Percentiles rank a stretch among this genome's conserved stretches.
Conservation (phyloP, 35 echinoderm and acorn worm genomes). For the Heliocidaris erythrogramma region DNA sequence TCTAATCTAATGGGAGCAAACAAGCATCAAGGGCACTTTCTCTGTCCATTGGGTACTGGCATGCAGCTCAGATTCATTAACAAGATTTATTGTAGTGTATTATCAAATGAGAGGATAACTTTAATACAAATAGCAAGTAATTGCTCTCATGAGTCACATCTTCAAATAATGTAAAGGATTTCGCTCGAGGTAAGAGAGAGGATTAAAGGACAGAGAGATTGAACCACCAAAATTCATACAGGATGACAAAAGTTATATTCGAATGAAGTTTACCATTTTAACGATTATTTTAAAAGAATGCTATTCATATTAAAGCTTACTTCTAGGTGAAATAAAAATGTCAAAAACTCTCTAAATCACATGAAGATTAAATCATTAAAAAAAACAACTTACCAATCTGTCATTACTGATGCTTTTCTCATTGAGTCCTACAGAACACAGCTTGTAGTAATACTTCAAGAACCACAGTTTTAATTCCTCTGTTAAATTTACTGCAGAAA, state of each 20-base stretch:
- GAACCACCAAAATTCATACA: too few species aligned
- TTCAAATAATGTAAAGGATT: not conserved
- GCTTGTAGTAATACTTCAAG: conserved; percentile 86
- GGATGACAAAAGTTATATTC: too few species aligned
- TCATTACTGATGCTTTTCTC: conserved; percentile 75
- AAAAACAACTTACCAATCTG: conserved; percentile 58
- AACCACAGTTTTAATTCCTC: conserved; percentile 95
- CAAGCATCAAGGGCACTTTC: not conserved
- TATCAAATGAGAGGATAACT: too few species aligned
- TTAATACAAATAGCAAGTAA: not conserved
- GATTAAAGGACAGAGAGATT: too few species aligned
- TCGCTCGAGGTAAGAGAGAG: not conserved
- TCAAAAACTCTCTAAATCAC: too few species aligned
- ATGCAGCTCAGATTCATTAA: not conserved
- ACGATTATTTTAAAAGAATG: too few species aligned
- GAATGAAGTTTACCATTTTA: not conserved
- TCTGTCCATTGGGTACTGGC: not conserved
- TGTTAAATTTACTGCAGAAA: conserved; percentile 82
- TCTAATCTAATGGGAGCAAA: not conserved
- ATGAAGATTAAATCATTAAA: not conserved
- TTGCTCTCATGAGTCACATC: not conserved
- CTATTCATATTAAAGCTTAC: too few species aligned
- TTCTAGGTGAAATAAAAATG: too few species aligned
- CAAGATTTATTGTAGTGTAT: not conserved
- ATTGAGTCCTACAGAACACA: conserved; percentile 83